Percentiles rank a stretch among this genome's conserved stretches.
These are phyloP conservation scores for Erythrocercus mccallii DNA, from an alignment of 2,113 vertebrate species.

Conservation along the genomic window DNA sequence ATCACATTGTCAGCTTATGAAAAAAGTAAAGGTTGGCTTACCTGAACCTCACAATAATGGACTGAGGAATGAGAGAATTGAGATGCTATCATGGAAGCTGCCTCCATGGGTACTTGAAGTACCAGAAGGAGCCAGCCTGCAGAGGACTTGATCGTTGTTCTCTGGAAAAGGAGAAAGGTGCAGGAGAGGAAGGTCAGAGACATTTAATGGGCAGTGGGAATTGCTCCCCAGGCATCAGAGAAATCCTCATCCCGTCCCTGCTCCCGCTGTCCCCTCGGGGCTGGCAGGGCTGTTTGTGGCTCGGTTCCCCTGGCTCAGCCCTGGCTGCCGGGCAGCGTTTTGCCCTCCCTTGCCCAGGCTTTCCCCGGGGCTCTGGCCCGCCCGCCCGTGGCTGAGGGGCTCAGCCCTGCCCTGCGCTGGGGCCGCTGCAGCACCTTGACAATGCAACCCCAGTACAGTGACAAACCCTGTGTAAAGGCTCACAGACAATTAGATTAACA, in stretches of 20 bases:
- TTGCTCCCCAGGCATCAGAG: neutral
- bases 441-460: rapidly evolving
- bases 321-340: neutral
- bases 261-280: neutral
- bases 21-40: neutral
- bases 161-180: neutral
- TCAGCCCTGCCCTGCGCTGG: neutral
- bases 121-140: neutral
- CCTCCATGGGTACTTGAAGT: no score
- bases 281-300: neutral
- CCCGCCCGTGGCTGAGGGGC: neutral
- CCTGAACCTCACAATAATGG: neutral
- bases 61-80: neutral
- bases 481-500: neutral
- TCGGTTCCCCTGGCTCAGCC: neutral
- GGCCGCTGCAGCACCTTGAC: neutral
- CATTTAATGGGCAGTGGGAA: neutral
- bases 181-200: neutral
- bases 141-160: neutral
- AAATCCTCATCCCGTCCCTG: neutral
- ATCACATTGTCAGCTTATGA: neutral
- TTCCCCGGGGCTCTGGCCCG: neutral
- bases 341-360: neutral
- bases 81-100: neutral
- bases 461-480: neutral